Base-by-base conservation (phyloP, 2,113 vertebrate genomes). In the Tinamus guttatus region DNA sequence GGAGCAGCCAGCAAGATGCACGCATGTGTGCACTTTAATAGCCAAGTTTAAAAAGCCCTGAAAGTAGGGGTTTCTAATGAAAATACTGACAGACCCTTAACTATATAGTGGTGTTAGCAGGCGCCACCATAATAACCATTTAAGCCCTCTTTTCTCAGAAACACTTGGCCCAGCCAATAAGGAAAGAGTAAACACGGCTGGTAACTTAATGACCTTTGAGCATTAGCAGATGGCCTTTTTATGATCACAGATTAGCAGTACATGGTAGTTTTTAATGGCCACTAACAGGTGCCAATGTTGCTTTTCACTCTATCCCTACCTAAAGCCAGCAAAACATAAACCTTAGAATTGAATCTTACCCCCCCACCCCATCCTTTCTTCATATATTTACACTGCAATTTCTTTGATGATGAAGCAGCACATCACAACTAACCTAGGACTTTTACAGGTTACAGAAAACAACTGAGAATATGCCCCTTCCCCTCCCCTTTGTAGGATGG, bases 181-280 rank as follows among this genome's bases (percentile, higher is more conserved):
- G 2, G 93, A 87, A 84, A 96, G 76, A 95, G 76, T 97, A 98
- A 98, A 98, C 92, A 97, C 7, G 95, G 58, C 95, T 97, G 97
- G 97, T 97, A 97, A 96, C 97, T 97, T 98, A 98, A 98, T 98
- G 97, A 98, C 98, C 98, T 98, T 98, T 97, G 97, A 98, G 97
- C 97, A 98, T 98, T 97, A 98, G 96, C 98, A 98, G 98, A 98
- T 98, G 97, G 97, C 98, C 97, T 98, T 98, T 98, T 98, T 97
- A 98, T 3, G 92, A 98, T 97, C 97, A 91, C 91, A 98, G 97
- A 98, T 98, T 97, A 98, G 96, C 90, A 93, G 96, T 97, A 97
- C 97, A 97, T 56, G 94, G 93, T 87, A 89, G 78, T 93, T 97
- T 97, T 97, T 98, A 98, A 98, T 97, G 93, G 93, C 94, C 87